Conservation (phyloP, 2,888 invertebrate species). For the Ypsolopha sequella region DNA sequence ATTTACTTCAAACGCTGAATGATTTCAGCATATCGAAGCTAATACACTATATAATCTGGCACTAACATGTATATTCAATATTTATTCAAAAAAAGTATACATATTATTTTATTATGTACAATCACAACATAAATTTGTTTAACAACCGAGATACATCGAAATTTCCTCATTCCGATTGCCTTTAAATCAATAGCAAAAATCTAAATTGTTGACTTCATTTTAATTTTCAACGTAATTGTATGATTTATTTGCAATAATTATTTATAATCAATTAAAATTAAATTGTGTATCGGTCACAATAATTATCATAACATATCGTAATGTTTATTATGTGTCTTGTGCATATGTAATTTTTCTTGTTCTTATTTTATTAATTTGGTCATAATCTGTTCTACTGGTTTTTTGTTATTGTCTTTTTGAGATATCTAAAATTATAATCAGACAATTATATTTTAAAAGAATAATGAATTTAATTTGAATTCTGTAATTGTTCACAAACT, state of each 20-base stretch:
- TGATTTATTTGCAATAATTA: not conserved
- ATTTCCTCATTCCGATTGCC: slow-evolving; percentile 40
- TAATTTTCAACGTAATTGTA: not conserved
- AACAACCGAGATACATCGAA: slow-evolving; percentile 60
- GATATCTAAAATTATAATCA: not conserved
- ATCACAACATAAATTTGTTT: slow-evolving; percentile 66
- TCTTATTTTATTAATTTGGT: not conserved
- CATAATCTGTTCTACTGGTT: not conserved
- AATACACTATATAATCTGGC: slow-evolving; percentile 55
- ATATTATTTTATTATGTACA: slow-evolving; percentile 57
- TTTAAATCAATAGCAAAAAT: not conserved
- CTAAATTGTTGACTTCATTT: not conserved
- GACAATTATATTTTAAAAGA: no score
- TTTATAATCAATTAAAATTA: not conserved
- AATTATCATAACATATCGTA: not conserved
- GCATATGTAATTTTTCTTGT: not conserved
- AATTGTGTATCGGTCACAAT: not conserved
- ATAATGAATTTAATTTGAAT: not conserved
- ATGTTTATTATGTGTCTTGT: not conserved
- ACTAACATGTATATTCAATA: slow-evolving; percentile 68
- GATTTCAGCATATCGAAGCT: slow-evolving; percentile 39
- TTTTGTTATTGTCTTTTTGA: not conserved
- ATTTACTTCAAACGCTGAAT: not conserved
- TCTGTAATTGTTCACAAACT: slow-evolving; percentile 9
- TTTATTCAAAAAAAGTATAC: slow-evolving; percentile 54